Conservation (phyloP, 2,888 invertebrate genomes). For the Pyrochroa serraticornis region DNA sequence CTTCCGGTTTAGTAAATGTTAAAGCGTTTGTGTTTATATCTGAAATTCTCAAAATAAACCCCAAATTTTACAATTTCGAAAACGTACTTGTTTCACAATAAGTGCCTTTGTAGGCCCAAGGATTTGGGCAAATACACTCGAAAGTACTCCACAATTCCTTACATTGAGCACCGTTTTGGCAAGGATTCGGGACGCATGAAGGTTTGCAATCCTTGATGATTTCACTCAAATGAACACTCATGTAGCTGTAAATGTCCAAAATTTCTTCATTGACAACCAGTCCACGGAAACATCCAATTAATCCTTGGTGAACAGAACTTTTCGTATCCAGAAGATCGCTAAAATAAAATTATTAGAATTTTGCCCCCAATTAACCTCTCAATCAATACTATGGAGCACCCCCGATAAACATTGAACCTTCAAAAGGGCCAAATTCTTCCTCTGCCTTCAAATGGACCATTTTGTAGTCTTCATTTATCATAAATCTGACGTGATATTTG, state of each 20-base stretch:
- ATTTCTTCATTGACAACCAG: conserved; percentile 91
- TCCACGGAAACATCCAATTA: conserved; percentile 93
- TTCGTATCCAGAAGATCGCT: conserved; percentile 79
- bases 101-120: conserved; percentile 89
- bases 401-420: conserved; percentile 92
- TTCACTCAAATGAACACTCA: conserved; percentile 89
- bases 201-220: conserved; percentile 94
- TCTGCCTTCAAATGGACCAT: conserved; percentile 85
- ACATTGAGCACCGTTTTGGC: conserved; percentile 88
- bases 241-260: conserved; percentile 88
- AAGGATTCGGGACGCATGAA: conserved; percentile 92
- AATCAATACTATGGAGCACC: conserved; percentile 81
- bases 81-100: conserved; percentile 89
- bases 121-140: conserved; percentile 89
- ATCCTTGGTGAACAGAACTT: conserved; percentile 83
- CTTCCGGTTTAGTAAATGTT: conserved; percentile 82
- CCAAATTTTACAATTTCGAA: conserved; percentile 1
- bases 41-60: conserved; percentile 55
- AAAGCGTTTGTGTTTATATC: conserved; percentile 90
- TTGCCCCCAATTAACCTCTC: conserved; percentile 9
- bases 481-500: conserved; percentile 89
- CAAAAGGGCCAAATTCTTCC: conserved; percentile 90
- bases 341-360: conserved; percentile 36
- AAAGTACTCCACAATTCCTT: conserved; percentile 93
- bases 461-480: conserved; percentile 88